Base-by-base conservation (phyloP, 2,797 vertebrate species). In the Okamejei kenojei region DNA sequence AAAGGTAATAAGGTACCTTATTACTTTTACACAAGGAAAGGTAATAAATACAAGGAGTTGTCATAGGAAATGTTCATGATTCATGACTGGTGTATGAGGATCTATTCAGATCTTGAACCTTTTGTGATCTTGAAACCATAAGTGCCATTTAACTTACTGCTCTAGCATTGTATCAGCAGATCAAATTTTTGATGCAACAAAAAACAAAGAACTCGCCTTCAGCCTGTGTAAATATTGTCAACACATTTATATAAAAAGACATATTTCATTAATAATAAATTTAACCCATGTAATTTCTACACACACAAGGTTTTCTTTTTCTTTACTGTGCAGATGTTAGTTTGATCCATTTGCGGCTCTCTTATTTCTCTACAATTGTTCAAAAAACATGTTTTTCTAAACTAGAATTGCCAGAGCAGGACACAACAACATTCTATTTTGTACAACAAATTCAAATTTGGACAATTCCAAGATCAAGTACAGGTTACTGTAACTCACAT, bases 371-470 rank as follows among this genome's bases (percentile, higher is more conserved):
- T 21, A 88, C 7, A 86, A 88, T 13, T 32, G 32, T 77, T 1
- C 76, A 77, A 77, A 13, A 32, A 77, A 79, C 13, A n/a, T 15
- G 21, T 45, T n/a, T 61, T 63, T 88, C 15, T 32, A 63, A 21
- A 19, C 7, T n/a, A 88, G n/a, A 65, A 88, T 65, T 88, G 82
- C 21, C 13, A 45, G 15, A 32, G 61, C 15, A 32, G 63, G 17
- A 88, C 1, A 65, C n/a, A n/a, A 45, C 38, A 82, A 86, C 82
- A 65, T 65, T 86, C 58, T 88, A 65, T 88, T 88, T 68, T 88
- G 84, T 15, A 32, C 17, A 88, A n/a, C n/a, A 6, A 35, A 5
- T 32, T 21, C 8, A 65, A 65, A 63, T 68, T n/a, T 17, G 21
- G 63, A 15, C 15, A 65, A 21, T 65, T 32, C n/a, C n/a, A 86